phyloP scores from a whole-genome alignment of 2,113 vertebrate species.

The Phalacrocorax aristotelis region DNA sequence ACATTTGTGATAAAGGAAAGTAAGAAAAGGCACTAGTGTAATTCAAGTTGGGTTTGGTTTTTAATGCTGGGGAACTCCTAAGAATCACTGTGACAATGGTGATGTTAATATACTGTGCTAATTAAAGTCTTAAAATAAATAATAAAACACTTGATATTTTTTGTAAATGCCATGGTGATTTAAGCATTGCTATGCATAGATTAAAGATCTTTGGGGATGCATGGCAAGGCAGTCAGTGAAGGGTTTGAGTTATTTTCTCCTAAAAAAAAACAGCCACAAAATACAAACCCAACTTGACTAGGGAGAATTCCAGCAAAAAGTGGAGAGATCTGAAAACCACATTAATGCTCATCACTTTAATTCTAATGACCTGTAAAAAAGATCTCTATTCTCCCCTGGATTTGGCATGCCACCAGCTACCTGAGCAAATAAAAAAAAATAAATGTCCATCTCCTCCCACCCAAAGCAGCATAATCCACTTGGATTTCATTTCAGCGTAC shows the following conservation, averaged over 20 bases:
- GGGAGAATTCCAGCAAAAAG: slow-evolving; percentile 29
- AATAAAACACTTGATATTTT: slow-evolving; percentile 60
- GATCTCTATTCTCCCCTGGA: neutral
- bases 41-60: neutral
- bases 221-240: neutral
- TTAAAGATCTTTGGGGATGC: slow-evolving; percentile 46
- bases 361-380: neutral
- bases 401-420: neutral
- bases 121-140: slow-evolving; percentile 68
- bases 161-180: slow-evolving; percentile 63
- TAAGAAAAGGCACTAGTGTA: neutral
- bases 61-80: neutral
- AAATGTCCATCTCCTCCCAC: neutral
- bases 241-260: neutral
- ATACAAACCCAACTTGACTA: neutral
- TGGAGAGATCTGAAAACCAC: neutral
- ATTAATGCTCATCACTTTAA: neutral
- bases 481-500: neutral
- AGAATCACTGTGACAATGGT: neutral
- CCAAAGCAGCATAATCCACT: neutral
- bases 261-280: neutral
- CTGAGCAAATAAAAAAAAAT: neutral
- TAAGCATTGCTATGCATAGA: slow-evolving; percentile 51
- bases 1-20: slow-evolving; percentile 10
- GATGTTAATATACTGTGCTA: slow-evolving; percentile 58